Percentiles rank a stretch among this genome's conserved stretches.
These are phyloP conservation scores for Achroia grisella DNA, from an alignment of 1,140 invertebrate species.

Conservation along the genomic window DNA sequence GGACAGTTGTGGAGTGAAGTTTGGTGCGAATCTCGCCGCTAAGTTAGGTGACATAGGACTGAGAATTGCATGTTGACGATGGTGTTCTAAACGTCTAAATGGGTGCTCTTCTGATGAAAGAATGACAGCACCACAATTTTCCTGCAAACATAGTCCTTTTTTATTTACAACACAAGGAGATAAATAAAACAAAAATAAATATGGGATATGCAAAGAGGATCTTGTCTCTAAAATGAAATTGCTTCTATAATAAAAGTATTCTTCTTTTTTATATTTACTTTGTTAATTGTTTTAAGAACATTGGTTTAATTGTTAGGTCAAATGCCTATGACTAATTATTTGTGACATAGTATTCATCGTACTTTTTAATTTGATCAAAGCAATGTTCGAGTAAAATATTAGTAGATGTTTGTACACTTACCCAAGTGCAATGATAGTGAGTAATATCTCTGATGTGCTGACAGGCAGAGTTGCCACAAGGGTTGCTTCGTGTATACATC, in stretches of 20 bases:
- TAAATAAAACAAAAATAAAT: slow-evolving; percentile 2
- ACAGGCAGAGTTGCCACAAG: slow-evolving; percentile 81
- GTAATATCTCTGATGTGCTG: slow-evolving; percentile 85
- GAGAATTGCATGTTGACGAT: slow-evolving; percentile 85
- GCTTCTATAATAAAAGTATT: no score
- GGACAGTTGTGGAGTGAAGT: slow-evolving; percentile 57
- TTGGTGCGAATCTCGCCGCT: slow-evolving; percentile 67
- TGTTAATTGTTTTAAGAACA: no score
- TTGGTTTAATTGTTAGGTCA: no score
- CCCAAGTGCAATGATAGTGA: slow-evolving; percentile 92
- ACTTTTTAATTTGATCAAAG: no score
- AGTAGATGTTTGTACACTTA: slow-evolving; percentile 54
- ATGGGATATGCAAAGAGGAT: not conserved
- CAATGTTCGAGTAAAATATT: no score
- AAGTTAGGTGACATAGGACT: slow-evolving; percentile 76
- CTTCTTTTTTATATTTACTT: no score
- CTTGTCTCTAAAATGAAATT: no score
- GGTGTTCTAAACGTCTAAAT: slow-evolving; percentile 91
- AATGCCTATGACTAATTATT: no score
- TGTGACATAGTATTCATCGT: no score
- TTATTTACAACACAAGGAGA: no score
- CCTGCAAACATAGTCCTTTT: no score
- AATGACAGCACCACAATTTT: slow-evolving; percentile 90
- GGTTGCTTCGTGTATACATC: slow-evolving; percentile 75
- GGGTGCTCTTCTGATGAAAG: slow-evolving; percentile 85